These are phyloP conservation scores for Ophraella communa DNA, from an alignment of 2,888 invertebrate species.

Conservation along the genomic window DNA sequence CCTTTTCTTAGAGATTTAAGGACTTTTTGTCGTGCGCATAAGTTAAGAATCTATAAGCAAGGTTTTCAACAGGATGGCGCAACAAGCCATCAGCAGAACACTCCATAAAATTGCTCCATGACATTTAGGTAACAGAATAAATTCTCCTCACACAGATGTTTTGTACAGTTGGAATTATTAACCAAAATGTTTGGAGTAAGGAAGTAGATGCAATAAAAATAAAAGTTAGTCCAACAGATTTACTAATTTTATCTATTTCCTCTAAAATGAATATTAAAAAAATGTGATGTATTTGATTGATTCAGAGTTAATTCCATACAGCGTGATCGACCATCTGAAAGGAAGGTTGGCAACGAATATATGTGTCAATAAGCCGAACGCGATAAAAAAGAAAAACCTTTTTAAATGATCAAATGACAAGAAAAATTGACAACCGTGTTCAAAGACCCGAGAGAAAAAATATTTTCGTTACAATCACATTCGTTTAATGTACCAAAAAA, in stretches of 20 bases:
- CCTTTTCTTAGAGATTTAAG: no score
- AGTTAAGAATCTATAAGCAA: no score
- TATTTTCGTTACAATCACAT: slow-evolving; percentile 2
- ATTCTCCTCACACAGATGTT: no score
- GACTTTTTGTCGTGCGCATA: no score
- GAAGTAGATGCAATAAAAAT: no score
- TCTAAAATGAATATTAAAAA: not conserved
- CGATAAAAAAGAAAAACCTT: not conserved
- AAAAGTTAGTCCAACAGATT: not conserved
- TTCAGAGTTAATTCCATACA: not conserved
- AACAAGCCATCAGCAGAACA: no score
- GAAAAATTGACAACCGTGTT: slow-evolving; percentile 1
- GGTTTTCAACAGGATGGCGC: no score
- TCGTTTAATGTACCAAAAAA: not conserved
- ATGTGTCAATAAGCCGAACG: not conserved
- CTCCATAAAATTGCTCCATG: no score
- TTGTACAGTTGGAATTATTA: no score
- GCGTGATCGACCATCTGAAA: not conserved
- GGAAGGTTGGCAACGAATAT: not conserved
- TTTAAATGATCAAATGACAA: slow-evolving; percentile 1
- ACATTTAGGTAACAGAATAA: no score
- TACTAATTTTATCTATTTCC: not conserved
- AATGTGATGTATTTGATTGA: not conserved
- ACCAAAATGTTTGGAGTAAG: no score
- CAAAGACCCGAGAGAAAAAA: not conserved